A percentile compares a stretch with the other conserved stretches of the same genome.
Evolutionary conservation across 2,888 invertebrate species (phyloP).

Genomic region (Ochlodes sylvanus): DNA sequence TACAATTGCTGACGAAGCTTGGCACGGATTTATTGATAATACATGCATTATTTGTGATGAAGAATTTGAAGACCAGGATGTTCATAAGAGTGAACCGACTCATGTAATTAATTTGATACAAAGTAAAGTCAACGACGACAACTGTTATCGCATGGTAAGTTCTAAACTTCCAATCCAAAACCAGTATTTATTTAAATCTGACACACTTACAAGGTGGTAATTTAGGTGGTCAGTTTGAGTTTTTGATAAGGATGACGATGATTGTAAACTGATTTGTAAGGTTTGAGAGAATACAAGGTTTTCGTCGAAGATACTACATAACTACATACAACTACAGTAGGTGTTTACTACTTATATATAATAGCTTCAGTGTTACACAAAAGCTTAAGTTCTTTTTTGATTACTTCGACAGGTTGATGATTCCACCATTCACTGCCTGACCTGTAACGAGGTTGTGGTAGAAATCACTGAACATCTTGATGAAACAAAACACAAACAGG

Average conservation of each 20-base stretch:
- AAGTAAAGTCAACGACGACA: conserved; percentile 53
- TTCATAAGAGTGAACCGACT: conserved; percentile 52
- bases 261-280: too few species aligned
- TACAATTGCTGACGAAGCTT: conserved; percentile 55
- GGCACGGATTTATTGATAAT: conserved; percentile 62
- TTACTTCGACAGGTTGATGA: conserved; percentile 55
- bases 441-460: conserved; percentile 53
- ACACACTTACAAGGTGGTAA: too few species aligned
- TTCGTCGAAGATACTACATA: too few species aligned
- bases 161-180: too few species aligned
- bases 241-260: too few species aligned
- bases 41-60: conserved; percentile 61
- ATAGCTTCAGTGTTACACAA: too few species aligned
- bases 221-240: too few species aligned
- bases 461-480: conserved; percentile 46
- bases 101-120: conserved; percentile 63
- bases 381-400: background rate
- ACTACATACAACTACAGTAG: too few species aligned
- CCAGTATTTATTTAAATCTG: too few species aligned
- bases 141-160: conserved; percentile 60
- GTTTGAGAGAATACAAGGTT: too few species aligned
- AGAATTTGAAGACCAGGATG: conserved; percentile 55
- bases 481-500: conserved; percentile 36
- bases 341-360: too few species aligned
- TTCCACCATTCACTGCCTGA: conserved; percentile 58